phyloP scores from a whole-genome alignment of 1,140 invertebrate species.

The Diachasmimorpha longicaudata region DNA sequence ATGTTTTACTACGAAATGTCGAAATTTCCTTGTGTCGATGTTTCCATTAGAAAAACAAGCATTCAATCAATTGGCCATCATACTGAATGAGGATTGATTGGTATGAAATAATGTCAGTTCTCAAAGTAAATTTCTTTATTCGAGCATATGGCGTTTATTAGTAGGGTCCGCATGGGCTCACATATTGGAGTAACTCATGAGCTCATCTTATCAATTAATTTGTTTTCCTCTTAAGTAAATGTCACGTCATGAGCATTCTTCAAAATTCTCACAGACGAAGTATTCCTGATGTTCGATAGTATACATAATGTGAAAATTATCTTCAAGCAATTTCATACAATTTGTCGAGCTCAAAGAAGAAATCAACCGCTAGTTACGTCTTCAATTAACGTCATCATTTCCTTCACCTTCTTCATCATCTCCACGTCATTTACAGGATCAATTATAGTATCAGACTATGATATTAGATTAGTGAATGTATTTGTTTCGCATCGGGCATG shows the following conservation, averaged over 20 bases:
- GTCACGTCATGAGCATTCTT: too few relatives aligned
- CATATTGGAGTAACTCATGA: constrained; percentile 28
- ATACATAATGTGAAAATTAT: background rate
- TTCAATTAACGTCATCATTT: background rate
- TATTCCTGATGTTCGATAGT: background rate
- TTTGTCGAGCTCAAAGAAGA: background rate
- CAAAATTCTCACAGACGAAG: too few relatives aligned
- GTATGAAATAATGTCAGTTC: background rate
- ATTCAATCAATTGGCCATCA: background rate
- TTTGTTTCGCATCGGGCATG: background rate
- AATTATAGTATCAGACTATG: background rate
- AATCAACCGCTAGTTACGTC: background rate
- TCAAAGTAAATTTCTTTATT: constrained; percentile 49
- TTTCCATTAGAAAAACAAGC: too few relatives aligned
- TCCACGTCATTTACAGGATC: background rate
- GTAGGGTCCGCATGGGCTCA: constrained; percentile 38
- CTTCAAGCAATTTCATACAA: background rate
- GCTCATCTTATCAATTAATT: background rate
- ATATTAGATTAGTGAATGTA: background rate
- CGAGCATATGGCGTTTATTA: constrained; percentile 50
- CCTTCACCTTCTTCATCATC: background rate
- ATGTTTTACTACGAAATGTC: too few relatives aligned
- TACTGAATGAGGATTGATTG: background rate
- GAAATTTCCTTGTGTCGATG: too few relatives aligned
- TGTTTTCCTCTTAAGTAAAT: too few relatives aligned